Base-by-base conservation (phyloP, 2,888 invertebrate genomes). In the Nomada fucata region DNA sequence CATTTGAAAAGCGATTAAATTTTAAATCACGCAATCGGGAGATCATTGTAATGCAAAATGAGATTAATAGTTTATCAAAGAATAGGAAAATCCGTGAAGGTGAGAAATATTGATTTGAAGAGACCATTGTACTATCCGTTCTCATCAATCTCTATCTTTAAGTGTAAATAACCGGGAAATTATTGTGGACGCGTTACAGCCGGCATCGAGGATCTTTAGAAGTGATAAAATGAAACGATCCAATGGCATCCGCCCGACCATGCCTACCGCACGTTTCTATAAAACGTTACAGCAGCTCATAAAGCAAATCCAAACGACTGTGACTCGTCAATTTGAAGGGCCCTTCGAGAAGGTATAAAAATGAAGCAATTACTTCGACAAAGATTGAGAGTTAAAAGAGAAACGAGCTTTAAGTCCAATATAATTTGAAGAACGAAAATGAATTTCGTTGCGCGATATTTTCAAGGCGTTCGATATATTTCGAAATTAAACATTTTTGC, bases 221-320 rank as follows among this genome's bases (percentile, higher is more conserved):
- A 53, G 67, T 76, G 82, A 82, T 82, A 82, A 84, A 82, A 60
- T 44, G 47, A 72, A 84, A 76, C 76, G 79, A 82, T 60, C 60
- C 67, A 76, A 79, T 84, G 79, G 76, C 64, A 69, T 73, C 70
- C 76, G 82, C 42, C 71, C 74, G 63, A 82, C 68, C 76, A 67
- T 79, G 61, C 55, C n/a, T 65, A 47, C n/a, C 23, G 61, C 57
- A 70, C 69, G 73, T 61, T 65, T 78, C 82, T 76, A 79, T 76
- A 79, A 79, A 82, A 84, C 76, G 73, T 79, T 82, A 84, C 79
- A 76, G 60, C 65, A 63, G 75, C 70, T 76, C 82, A 68, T 79
- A 79, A 76, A 60, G 61, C 67, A 79, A 79, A 82, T 82, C 50
- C 73, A 64, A 55, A 52, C 67, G 59, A 60, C 26, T 44, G 64